Evolutionary conservation across 2,888 invertebrate species (phyloP).

Genomic region (Himalopsyche tibetana): DNA sequence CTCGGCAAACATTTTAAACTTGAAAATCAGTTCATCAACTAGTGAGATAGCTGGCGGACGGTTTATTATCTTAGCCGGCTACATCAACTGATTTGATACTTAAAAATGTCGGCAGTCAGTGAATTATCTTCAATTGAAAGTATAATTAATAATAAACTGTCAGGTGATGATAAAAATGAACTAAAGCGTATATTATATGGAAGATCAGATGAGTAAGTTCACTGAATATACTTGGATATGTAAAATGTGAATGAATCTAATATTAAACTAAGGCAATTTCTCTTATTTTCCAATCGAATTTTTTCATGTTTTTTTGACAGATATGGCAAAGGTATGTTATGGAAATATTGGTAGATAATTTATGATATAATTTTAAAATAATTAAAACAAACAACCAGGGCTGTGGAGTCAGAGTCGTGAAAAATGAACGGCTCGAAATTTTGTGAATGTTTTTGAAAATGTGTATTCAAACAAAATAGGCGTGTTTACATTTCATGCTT

Average conservation of each 20-base stretch:
- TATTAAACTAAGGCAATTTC: background rate
- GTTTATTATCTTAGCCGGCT: background rate
- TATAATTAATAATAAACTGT: slow-evolving; percentile 48
- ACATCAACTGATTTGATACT: background rate
- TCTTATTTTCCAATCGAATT: background rate
- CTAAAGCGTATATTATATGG: slow-evolving; percentile 59
- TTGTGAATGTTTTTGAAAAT: too few relatives aligned
- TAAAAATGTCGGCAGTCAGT: slow-evolving; percentile 25
- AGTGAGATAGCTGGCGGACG: background rate
- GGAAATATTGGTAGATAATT: too few relatives aligned
- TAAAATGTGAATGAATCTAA: background rate
- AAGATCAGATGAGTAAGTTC: slow-evolving; percentile 56
- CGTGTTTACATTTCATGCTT: too few relatives aligned
- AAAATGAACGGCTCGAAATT: too few relatives aligned
- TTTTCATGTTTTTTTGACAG: too few relatives aligned
- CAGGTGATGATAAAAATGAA: slow-evolving; percentile 47
- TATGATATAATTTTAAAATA: too few relatives aligned
- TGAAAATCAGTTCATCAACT: background rate
- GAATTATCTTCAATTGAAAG: slow-evolving; percentile 51
- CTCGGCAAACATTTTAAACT: background rate
- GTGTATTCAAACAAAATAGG: too few relatives aligned
- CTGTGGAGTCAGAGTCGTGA: too few relatives aligned
- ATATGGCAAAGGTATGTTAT: too few relatives aligned
- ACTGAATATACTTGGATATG: background rate
- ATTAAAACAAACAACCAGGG: too few relatives aligned